phyloP scores from a whole-genome alignment of 1,140 invertebrate species.

The Drosophila erecta region DNA sequence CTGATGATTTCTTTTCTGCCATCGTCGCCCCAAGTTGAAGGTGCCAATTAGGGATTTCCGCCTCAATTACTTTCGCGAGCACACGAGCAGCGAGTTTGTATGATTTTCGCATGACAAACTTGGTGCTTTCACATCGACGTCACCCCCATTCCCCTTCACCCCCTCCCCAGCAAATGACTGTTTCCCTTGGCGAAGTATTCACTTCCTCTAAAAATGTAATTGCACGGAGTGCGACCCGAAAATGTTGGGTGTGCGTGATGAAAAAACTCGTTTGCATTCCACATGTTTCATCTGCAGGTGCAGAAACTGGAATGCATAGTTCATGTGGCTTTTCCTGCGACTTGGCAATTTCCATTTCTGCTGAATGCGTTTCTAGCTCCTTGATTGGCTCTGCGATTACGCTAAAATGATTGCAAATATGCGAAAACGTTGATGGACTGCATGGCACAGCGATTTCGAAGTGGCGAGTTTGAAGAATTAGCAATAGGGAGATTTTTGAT shows the following conservation, averaged over 20 bases:
- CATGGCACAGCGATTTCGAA: conserved; percentile 2
- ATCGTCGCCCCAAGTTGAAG: conserved; percentile 58
- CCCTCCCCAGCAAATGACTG: conserved; percentile 1
- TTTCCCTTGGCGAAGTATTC: conserved; percentile 57
- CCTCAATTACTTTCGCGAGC: conserved; percentile 80
- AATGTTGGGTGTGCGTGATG: conserved; percentile 49
- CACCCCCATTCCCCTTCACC: neutral
- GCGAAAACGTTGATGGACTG: neutral
- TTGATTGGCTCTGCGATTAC: conserved; percentile 29
- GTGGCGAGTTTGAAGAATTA: neutral
- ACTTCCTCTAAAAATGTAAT: conserved; percentile 55
- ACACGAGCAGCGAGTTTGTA: conserved; percentile 81
- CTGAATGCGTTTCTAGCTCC: conserved; percentile 18
- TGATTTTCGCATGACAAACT: conserved; percentile 83
- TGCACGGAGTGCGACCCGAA: conserved; percentile 33
- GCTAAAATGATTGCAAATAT: conserved; percentile 13
- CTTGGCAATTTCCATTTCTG: conserved; percentile 32
- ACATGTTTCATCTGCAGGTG: conserved; percentile 60
- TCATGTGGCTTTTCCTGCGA: conserved; percentile 48
- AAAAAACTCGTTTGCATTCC: conserved; percentile 73
- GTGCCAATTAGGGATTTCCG: conserved; percentile 83
- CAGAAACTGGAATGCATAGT: conserved; percentile 43
- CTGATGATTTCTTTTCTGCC: conserved; percentile 41
- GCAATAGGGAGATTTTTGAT: neutral
- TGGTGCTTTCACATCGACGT: conserved; percentile 49